Evolutionary conservation across 92 coral and sea anemone genomes (phyloP), one percentile per base, ranked within the genome.

Genomic region (Isaurus tuberculatus): DNA sequence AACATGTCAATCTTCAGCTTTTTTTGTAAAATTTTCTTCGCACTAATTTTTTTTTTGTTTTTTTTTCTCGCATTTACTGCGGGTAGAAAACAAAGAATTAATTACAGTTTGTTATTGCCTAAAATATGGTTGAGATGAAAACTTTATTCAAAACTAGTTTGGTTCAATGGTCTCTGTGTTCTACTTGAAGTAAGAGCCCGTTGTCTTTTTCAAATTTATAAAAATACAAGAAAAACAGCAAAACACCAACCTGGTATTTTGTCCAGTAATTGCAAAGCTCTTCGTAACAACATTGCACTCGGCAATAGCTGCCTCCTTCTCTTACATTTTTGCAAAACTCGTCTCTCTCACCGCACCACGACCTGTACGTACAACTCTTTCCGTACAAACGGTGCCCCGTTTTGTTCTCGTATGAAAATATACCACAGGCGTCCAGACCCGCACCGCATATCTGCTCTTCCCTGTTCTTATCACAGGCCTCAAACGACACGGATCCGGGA

Each of bases 191-290:
- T n/a, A n/a, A n/a, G n/a, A n/a, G n/a, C n/a, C 9, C 31, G 33
- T 75, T 48, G 16, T 5, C 19, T n/a, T 7, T 9, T 19, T 19
- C 65, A 16, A 58, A 58, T 19, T n/a, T 23, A 4, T 0, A 6
- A 26, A 63, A 8, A 11, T 13, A 26, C 30, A 1, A 28, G n/a
- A 30, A 14, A 30, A 0, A 11, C 4, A 31, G 1, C 17, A 16
- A 67, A 5, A 31, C 9, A 22, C 30, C 17, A 30, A 75, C 81
- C 81, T 75, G 81, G 28, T 75, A 75, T 8, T 75, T 19, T 19
- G 81, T 75, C 81, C 81, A 75, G 68, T 57, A 75, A 32, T 75
- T 75, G 19, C 81, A 75, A 25, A 75, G 63, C 28, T 55, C 51
- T 29, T n/a, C 46, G 40, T 75, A 75, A 66, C 81, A 75, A 63